phyloP scores from a whole-genome alignment of 2,888 invertebrate genomes.

The Sinohyriopsis cumingii region DNA sequence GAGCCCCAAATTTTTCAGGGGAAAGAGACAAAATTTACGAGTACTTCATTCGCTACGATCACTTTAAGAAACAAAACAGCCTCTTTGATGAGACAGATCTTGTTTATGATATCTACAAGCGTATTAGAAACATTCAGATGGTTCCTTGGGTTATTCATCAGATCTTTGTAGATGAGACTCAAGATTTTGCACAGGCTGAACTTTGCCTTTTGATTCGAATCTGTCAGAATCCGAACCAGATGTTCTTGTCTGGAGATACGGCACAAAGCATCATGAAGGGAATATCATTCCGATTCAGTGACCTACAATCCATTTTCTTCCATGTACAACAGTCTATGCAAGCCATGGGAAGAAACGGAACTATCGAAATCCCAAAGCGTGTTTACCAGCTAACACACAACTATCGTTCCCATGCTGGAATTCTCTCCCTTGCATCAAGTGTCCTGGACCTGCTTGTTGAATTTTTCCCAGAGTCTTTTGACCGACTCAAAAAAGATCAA shows the following conservation, averaged over 20 bases:
- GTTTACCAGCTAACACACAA: constrained; percentile 62
- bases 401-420: constrained; percentile 65
- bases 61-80: constrained; percentile 36
- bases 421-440: constrained; percentile 59
- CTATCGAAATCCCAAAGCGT: constrained; percentile 47
- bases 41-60: constrained; percentile 45
- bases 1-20: constrained; percentile 55
- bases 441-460: constrained; percentile 62
- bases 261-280: constrained; percentile 68
- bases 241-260: constrained; percentile 66
- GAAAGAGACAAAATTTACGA: constrained; percentile 47
- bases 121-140: constrained; percentile 23
- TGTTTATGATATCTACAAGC: constrained; percentile 36
- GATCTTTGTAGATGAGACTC: constrained; percentile 66
- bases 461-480: constrained; percentile 66
- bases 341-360: constrained; percentile 36
- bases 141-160: constrained; percentile 49
- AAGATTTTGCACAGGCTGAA: constrained; percentile 67
- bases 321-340: constrained; percentile 51
- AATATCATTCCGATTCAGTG: constrained; percentile 63
- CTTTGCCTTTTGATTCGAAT: constrained; percentile 56
- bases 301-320: constrained; percentile 59
- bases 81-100: constrained; percentile 60
- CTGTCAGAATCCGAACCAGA: constrained; percentile 61
- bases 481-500: constrained; percentile 60